A percentile compares a stretch with the other conserved stretches of the same genome.
These are phyloP conservation scores for Drosophila serrata DNA, from an alignment of 1,140 invertebrate genomes.

Conservation along the genomic window DNA sequence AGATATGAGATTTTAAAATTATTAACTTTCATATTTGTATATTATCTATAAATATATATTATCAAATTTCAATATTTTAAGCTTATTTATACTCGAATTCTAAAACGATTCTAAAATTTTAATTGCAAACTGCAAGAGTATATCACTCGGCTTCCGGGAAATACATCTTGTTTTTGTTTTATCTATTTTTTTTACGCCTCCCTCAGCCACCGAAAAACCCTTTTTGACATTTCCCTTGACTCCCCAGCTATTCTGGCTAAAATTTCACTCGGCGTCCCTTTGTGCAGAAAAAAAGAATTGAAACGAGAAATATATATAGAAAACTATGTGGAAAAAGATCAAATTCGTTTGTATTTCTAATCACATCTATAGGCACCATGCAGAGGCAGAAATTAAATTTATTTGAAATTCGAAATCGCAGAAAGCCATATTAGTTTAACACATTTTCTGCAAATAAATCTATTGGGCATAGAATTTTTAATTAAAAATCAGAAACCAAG, in stretches of 20 bases:
- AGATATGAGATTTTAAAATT: too few relatives aligned
- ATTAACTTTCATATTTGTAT: too few relatives aligned
- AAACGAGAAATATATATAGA: slow-evolving; percentile 43
- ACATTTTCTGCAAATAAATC: neutral
- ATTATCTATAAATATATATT: too few relatives aligned
- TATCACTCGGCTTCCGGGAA: too few relatives aligned
- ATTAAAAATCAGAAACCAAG: neutral
- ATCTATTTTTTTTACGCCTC: slow-evolving; percentile 3
- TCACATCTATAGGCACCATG: slow-evolving; percentile 21
- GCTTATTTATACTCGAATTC: too few relatives aligned
- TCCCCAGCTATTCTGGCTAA: slow-evolving; percentile 1
- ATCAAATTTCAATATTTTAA: too few relatives aligned
- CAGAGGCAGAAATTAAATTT: neutral
- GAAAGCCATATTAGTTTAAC: neutral
- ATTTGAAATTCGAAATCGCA: slow-evolving; percentile 17
- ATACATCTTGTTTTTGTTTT: neutral
- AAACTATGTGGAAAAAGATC: slow-evolving; percentile 45
- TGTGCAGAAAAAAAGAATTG: slow-evolving; percentile 19
- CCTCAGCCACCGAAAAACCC: slow-evolving; percentile 3
- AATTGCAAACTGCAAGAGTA: too few relatives aligned
- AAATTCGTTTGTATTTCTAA: slow-evolving; percentile 42
- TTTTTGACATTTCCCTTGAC: neutral
- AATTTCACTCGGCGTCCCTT: slow-evolving; percentile 45
- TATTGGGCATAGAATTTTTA: neutral
- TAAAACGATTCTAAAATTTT: too few relatives aligned